phyloP scores from a whole-genome alignment of 2,113 vertebrate species.

The Psettodes erumei region DNA sequence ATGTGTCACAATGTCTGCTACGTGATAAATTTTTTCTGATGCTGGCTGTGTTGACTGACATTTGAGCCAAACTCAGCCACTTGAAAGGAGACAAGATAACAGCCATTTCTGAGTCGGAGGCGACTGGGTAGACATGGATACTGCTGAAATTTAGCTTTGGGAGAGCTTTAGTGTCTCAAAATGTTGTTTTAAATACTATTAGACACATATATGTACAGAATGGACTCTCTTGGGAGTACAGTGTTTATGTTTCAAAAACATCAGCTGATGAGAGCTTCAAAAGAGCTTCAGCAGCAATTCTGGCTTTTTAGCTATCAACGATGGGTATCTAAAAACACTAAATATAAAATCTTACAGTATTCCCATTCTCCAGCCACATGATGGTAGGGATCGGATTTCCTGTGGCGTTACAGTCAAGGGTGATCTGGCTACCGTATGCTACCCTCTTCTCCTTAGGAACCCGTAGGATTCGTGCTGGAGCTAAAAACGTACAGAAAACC shows the following conservation, averaged over 20 bases:
- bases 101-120: neutral
- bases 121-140: neutral
- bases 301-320: neutral
- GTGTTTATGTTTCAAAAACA: neutral
- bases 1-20: conserved; percentile 61
- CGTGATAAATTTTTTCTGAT: conserved; percentile 41
- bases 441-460: conserved; percentile 93
- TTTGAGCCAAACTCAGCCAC: conserved; percentile 39
- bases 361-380: conserved; percentile 97
- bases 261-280: neutral
- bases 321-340: neutral
- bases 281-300: neutral
- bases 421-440: conserved; percentile 91
- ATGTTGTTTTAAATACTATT: neutral
- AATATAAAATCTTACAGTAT: conserved; percentile 87
- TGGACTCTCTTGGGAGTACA: neutral
- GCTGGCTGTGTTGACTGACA: conserved; percentile 41
- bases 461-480: conserved; percentile 93
- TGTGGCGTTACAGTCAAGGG: conserved; percentile 88
- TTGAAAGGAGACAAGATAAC: conserved; percentile 18
- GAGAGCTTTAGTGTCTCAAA: neutral
- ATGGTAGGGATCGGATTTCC: conserved; percentile 93
- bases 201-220: neutral
- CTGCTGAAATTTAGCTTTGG: neutral
- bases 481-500: conserved; percentile 75